Conservation (phyloP, 2,888 invertebrate species). For the Volucella inanis region DNA sequence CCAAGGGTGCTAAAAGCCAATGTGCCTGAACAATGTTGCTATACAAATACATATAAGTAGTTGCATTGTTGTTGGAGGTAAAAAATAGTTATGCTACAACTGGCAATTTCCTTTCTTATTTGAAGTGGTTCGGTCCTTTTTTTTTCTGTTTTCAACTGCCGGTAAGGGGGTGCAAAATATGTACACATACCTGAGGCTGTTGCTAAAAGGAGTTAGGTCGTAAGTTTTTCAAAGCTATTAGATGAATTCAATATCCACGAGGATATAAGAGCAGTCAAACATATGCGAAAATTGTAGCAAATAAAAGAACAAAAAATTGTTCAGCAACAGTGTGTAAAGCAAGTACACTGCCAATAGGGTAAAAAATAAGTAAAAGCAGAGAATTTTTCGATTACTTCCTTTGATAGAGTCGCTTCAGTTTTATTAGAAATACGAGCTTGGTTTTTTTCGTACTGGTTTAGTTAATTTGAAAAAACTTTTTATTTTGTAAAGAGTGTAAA, state of each 20-base stretch:
- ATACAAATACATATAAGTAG: no score
- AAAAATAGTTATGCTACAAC: constrained; percentile 45
- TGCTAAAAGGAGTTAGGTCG: background rate
- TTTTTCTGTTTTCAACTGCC: background rate
- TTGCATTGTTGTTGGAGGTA: constrained; percentile 20
- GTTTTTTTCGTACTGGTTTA: no score
- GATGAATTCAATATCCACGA: constrained; percentile 33
- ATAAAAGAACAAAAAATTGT: background rate
- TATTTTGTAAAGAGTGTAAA: no score
- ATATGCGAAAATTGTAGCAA: constrained; percentile 16
- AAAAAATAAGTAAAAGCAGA: no score
- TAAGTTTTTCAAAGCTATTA: constrained; percentile 14
- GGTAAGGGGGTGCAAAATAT: background rate
- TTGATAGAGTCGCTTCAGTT: no score
- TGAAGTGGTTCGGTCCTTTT: constrained; percentile 28
- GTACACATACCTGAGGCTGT: constrained; percentile 4
- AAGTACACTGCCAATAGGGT: background rate
- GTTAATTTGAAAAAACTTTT: no score
- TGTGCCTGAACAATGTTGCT: constrained; percentile 10
- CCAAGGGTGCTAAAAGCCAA: constrained; percentile 28
- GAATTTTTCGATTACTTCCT: no score
- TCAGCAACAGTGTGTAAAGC: background rate
- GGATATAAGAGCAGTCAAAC: background rate
- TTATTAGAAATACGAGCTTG: no score
- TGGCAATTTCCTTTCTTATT: constrained; percentile 34